Evolutionary conservation across 2,113 vertebrate genomes (phyloP), one percentile per base, ranked within the genome.

Genomic region (Engraulis encrasicolus): DNA sequence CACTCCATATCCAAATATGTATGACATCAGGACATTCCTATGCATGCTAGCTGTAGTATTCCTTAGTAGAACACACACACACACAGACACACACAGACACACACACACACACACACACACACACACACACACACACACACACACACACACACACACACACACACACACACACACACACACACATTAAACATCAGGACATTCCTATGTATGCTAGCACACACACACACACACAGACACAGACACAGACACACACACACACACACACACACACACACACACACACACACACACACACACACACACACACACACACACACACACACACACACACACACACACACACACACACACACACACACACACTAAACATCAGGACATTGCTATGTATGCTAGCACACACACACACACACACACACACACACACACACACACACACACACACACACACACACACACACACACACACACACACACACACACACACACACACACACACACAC

Each of bases 41-140:
- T n/a, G n/a, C n/a, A n/a, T n/a, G n/a, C n/a, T n/a, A n/a, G n/a
- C n/a, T n/a, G n/a, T n/a, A n/a, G n/a, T n/a, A n/a, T n/a, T n/a
- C n/a, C n/a, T n/a, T n/a, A n/a, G n/a, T 15, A 31, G 66, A 7
- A 40, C 31, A 80, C n/a, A 85, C 27, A 31, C 54, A 19, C 58
- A 83, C 84, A 87, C 27, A 85, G 49, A 79, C 20, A 66, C 74
- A 6, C 48, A 52, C 2, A 20, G 34, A 38, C 36, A 36, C 77
- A 38, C 6, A 3, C 18, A 27, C 31, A 52, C 31, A 81, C 34
- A 54, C 48, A 54, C 37, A 84, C n/a, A 48, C 34, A 54, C 4
- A 78, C 36, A 82, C 52, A 58, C 36, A 86, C 74, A 81, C 45
- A 74, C 38, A 78, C 78, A 36, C 50, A 61, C 50, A 48, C 36